Conservation (phyloP, 1,140 invertebrate species). For the Rhagoletis pomonella region DNA sequence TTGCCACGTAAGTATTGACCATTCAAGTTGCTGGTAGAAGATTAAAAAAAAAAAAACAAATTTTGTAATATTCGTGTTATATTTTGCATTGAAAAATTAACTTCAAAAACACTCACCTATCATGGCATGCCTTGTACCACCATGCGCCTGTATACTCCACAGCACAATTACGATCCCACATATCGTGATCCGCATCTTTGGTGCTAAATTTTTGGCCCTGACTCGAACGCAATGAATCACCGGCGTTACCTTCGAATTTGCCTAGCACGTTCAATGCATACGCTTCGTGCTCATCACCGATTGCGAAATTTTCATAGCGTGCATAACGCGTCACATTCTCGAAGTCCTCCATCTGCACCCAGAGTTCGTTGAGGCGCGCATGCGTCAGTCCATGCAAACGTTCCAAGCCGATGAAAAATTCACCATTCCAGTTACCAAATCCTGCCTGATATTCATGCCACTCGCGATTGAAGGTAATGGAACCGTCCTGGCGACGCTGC, state of each 20-base stretch:
- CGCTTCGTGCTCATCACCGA: slow-evolving; percentile 79
- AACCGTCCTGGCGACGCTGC: slow-evolving; percentile 75
- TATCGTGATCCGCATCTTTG: slow-evolving; percentile 79
- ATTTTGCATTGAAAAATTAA: too few relatives aligned
- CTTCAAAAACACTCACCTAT: slow-evolving; percentile 4
- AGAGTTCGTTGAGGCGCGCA: slow-evolving; percentile 18
- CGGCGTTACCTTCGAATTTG: slow-evolving; percentile 79
- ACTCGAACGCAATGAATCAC: slow-evolving; percentile 82
- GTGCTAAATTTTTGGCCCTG: slow-evolving; percentile 82
- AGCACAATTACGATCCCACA: slow-evolving; percentile 78
- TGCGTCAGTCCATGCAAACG: slow-evolving; percentile 76
- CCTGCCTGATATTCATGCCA: slow-evolving; percentile 79
- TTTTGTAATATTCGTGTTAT: too few relatives aligned
- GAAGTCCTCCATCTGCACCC: slow-evolving; percentile 79
- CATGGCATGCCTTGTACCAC: slow-evolving; percentile 72
- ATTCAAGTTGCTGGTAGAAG: slow-evolving; percentile 46
- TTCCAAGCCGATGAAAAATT: slow-evolving; percentile 78
- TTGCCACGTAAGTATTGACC: background rate
- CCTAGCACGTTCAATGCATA: slow-evolving; percentile 79
- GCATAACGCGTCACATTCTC: slow-evolving; percentile 76
- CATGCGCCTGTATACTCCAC: slow-evolving; percentile 78
- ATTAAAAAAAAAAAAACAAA: too few relatives aligned
- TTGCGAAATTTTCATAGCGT: slow-evolving; percentile 78
- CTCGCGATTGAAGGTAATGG: slow-evolving; percentile 77
- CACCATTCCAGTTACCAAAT: slow-evolving; percentile 77